Conservation (phyloP, 2,113 vertebrate genomes). For the Datnioides undecimradiatus region DNA sequence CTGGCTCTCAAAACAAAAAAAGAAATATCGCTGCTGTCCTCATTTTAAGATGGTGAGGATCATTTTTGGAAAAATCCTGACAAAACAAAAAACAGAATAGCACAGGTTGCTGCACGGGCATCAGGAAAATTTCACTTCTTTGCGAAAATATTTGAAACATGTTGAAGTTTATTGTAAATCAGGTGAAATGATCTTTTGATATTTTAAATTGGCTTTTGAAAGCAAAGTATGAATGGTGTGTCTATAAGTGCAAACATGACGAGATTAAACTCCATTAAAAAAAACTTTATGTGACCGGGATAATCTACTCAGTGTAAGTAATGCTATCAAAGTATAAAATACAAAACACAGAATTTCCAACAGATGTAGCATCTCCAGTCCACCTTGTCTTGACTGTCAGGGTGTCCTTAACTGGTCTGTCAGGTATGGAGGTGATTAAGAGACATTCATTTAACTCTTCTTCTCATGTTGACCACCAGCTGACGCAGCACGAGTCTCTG, state of each 20-base stretch:
- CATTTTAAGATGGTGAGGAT: background rate
- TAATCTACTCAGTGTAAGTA: background rate
- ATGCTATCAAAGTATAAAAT: background rate
- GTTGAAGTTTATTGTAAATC: background rate
- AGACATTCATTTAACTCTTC: background rate
- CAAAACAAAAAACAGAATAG: constrained; percentile 1
- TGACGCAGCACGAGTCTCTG: constrained; percentile 97
- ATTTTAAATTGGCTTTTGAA: too few species aligned
- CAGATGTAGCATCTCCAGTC: background rate
- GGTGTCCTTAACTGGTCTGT: background rate
- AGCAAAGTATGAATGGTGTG: too few species aligned
- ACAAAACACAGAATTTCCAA: background rate
- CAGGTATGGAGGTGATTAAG: rapidly evolving
- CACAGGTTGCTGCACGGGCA: background rate
- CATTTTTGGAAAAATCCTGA: background rate
- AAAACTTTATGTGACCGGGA: background rate
- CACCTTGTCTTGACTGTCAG: background rate
- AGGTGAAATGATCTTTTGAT: background rate
- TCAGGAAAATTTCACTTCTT: background rate
- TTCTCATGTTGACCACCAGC: constrained; percentile 75
- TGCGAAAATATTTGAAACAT: background rate
- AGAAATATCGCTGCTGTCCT: background rate
- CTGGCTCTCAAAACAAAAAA: background rate
- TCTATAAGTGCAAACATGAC: too few species aligned
- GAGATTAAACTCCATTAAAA: too few species aligned